Evolutionary conservation across 35 echinoderm and acorn worm species (phyloP), one percentile per base, ranked within the genome.

Genomic region (Stichopus chloronotus): DNA sequence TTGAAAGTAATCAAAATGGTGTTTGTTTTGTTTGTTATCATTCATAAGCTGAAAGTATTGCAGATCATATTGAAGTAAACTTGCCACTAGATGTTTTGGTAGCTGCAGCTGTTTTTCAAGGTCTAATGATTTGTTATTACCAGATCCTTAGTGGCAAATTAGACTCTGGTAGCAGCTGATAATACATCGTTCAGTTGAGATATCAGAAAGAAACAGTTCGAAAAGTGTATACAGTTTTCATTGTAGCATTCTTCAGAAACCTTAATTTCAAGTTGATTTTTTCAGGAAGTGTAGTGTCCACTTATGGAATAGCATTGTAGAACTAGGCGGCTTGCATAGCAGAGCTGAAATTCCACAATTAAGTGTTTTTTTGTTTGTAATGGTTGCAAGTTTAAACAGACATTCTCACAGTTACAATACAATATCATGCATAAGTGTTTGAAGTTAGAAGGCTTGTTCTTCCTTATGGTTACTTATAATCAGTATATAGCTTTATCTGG

Each of bases 341-440:
- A 81, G 3, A 81, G 78, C 11, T 81, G 78, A 81, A 81, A 81
- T 81, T 81, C 43, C 11, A 81, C 43, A 25, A 3, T 81, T 25
- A 4, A 81, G 78, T 81, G 78, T n/a, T n/a, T 14, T 80, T 81
- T 81, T 81, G 43, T 43, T 81, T 11, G 78, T 81, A 81, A 81
- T 25, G 3, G 78, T 81, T 81, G 11, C 24, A 17, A 81, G 11
- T 81, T 81, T 81, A 25, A 11, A 43, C 78, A 81, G 9, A 81
- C 24, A 81, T 81, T 5, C n/a, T 43, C 78, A 81, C 43, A 25
- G n/a, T 81, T 81, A 81, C 78, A 25, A 3, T 61, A 43, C 22
- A 52, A 25, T 25, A 81, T 81, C 78, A 17, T 81, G 11, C 25
- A 25, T 3, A 81, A 81, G 9, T 81, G 78, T 17, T 81, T 81